Evolutionary conservation across 1,140 invertebrate species (phyloP).

Genomic region (Leptinotarsa defecta): DNA sequence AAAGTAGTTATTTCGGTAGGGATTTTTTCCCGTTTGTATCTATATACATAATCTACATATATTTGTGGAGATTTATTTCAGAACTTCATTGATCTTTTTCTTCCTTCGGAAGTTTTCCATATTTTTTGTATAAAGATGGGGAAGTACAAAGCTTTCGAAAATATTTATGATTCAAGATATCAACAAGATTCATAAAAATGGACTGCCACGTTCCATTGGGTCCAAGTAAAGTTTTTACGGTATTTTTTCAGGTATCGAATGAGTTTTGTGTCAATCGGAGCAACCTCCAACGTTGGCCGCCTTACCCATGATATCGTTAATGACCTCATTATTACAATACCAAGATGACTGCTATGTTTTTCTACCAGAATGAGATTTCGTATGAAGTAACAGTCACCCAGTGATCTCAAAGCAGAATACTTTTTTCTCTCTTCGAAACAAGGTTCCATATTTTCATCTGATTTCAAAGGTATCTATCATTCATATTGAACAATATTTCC

Average conservation of each 20-base stretch:
- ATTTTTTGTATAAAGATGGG: no score
- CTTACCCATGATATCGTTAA: neutral
- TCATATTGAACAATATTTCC: neutral
- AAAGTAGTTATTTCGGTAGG: no score
- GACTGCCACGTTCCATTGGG: conserved; percentile 54
- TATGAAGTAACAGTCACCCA: conserved; percentile 42
- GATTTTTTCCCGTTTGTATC: no score
- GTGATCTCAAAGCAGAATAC: conserved; percentile 42
- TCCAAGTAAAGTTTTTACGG: conserved; percentile 4
- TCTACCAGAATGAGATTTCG: conserved; percentile 36
- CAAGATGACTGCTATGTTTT: conserved; percentile 53
- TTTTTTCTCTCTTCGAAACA: neutral
- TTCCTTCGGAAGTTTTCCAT: no score
- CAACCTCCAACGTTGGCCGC: conserved; percentile 1
- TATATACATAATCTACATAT: no score
- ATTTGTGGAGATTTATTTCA: no score
- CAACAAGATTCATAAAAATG: conserved; percentile 58
- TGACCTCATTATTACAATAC: conserved; percentile 47
- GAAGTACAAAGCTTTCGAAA: conserved; percentile 24
- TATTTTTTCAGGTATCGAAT: neutral
- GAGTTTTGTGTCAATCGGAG: conserved; percentile 18
- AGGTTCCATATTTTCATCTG: neutral
- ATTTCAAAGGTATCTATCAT: neutral
- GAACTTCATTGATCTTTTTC: no score
- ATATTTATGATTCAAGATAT: conserved; percentile 51